These are phyloP conservation scores for Limonius californicus DNA, from an alignment of 1,140 invertebrate genomes.

Conservation along the genomic window DNA sequence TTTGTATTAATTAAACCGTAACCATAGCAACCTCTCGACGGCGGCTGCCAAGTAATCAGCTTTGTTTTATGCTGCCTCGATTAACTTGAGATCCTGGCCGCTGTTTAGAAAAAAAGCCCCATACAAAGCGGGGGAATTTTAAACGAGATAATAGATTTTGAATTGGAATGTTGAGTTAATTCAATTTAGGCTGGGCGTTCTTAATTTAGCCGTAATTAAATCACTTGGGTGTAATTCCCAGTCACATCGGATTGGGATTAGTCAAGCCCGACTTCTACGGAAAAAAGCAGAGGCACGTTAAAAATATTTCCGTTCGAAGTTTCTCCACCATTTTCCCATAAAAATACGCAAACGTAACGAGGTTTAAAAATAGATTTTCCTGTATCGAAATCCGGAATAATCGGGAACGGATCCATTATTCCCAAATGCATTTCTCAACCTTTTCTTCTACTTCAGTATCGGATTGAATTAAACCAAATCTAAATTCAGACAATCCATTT, in stretches of 20 bases:
- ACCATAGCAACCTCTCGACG: constrained; percentile 2
- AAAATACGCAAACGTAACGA: not conserved
- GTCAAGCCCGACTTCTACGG: too few species aligned
- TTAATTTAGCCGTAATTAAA: too few species aligned
- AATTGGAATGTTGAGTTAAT: too few species aligned
- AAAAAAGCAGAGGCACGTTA: too few species aligned
- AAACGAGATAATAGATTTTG: not conserved
- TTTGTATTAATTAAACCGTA: constrained; percentile 18
- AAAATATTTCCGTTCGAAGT: too few species aligned
- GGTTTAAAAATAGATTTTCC: constrained; percentile 8
- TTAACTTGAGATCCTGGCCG: constrained; percentile 5
- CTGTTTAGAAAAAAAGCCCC: not conserved
- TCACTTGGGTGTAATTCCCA: too few species aligned
- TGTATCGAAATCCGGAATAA: constrained; percentile 4
- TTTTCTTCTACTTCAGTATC: constrained; percentile 1
- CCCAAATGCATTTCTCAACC: constrained; percentile 9
- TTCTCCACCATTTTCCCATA: not conserved
- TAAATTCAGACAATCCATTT: constrained; percentile 44
- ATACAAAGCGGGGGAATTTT: not conserved
- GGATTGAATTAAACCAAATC: constrained; percentile 31
- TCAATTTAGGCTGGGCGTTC: too few species aligned
- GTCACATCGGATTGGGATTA: too few species aligned
- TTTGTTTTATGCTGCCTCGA: constrained; percentile 6
- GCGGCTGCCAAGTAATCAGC: not conserved
- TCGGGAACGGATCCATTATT: constrained; percentile 5